Evolutionary conservation across 2,113 vertebrate genomes (phyloP).

Genomic region (Cacatua alba): DNA sequence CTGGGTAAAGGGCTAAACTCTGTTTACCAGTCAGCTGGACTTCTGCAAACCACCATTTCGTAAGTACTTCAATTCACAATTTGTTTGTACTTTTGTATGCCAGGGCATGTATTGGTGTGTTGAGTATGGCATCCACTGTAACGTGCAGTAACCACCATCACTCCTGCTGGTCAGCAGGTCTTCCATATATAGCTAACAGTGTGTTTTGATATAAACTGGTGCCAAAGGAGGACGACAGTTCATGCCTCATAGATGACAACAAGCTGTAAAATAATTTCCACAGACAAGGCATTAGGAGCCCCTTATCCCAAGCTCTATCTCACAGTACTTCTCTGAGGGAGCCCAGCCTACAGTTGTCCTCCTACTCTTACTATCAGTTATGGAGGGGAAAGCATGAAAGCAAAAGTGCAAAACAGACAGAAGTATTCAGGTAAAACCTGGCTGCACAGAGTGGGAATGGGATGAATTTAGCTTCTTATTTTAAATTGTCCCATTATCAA

Average conservation of each 20-base stretch:
- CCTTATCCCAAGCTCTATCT: neutral
- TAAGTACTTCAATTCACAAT: neutral
- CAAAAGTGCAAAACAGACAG: neutral
- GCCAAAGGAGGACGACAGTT: neutral
- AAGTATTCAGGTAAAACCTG: neutral
- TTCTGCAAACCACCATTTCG: neutral
- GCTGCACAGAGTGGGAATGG: neutral
- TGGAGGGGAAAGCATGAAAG: neutral
- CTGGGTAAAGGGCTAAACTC: neutral
- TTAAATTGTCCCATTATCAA: neutral
- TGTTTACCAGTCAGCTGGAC: neutral
- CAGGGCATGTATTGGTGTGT: neutral
- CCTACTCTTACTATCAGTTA: neutral
- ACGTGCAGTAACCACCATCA: fast-evolving
- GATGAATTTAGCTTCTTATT: neutral
- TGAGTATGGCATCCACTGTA: fast-evolving
- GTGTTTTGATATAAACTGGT: neutral
- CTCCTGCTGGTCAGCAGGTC: neutral
- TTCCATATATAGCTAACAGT: neutral
- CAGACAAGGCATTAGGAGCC: neutral
- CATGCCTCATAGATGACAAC: neutral
- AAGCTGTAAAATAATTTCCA: neutral
- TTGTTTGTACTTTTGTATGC: neutral
- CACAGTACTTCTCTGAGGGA: neutral
- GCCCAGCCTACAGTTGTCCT: neutral